Percentiles rank a stretch among this genome's conserved stretches.
These are phyloP conservation scores for Poecilia velifera DNA, from an alignment of 2,797 vertebrate species.

Conservation along the genomic window DNA sequence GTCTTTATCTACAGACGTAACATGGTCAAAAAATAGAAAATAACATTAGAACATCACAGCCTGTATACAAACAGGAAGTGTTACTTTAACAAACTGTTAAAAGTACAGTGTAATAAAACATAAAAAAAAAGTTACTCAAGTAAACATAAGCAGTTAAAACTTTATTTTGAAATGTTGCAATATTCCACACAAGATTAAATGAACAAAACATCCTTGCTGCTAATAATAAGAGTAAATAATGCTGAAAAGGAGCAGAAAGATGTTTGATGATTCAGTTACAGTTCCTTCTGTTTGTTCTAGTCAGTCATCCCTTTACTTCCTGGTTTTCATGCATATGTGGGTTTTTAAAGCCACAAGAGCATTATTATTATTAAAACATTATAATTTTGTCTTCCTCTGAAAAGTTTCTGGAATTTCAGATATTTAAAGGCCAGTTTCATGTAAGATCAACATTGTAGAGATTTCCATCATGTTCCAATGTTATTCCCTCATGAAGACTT, in stretches of 20 bases:
- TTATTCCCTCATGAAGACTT: too few relatives aligned
- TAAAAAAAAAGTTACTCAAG: too few relatives aligned
- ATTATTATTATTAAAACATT: background rate
- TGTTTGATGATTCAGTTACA: background rate
- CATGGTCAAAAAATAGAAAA: too few relatives aligned
- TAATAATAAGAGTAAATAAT: background rate
- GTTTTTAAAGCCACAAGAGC: background rate
- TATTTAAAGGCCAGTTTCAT: background rate
- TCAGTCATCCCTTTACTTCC: background rate
- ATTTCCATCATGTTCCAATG: too few relatives aligned
- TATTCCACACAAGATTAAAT: background rate
- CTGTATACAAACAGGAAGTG: too few relatives aligned
- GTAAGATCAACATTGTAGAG: too few relatives aligned
- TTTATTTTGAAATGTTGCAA: background rate
- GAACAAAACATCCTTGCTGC: background rate
- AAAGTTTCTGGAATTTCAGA: background rate
- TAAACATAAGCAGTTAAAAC: background rate
- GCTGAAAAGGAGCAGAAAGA: background rate
- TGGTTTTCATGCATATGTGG: background rate
- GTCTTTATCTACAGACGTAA: too few relatives aligned
- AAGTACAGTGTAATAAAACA: too few relatives aligned
- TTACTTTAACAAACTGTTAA: too few relatives aligned
- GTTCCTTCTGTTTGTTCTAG: background rate
- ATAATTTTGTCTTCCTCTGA: background rate
- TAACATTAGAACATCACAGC: too few relatives aligned